Evolutionary conservation across 2,888 invertebrate species (phyloP), one percentile per base, ranked within the genome.

Genomic region (Ochropleura leucogaster): DNA sequence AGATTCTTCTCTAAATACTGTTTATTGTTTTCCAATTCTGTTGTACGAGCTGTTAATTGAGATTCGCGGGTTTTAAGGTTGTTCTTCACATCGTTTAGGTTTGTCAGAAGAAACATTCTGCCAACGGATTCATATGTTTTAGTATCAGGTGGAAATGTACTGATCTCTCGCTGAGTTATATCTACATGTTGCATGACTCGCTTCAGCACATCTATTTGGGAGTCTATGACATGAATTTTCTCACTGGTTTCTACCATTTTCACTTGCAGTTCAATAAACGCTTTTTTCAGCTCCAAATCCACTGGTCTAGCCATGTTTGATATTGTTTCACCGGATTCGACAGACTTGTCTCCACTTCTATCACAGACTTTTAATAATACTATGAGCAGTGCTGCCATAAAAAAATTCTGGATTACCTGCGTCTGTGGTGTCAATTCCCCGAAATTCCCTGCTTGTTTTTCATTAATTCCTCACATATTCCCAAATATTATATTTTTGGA

Each of bases 61-160:
- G 92, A 94, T 90, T 96, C 97, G 88, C 96, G 97, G 89, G 96
- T 97, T 77, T 97, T 97, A 55, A 98, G 94, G 87, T 97, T 97
- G 46, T 94, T 94, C 88, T 97, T 97, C 4, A 98, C 97, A 79
- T 97, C 97, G 3, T 96, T 94, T 65, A 97, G 95, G 77, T 98
- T 97, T 68, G 98, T 97, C 47, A 98, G 94, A 30, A 98, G 94
- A 92, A 99, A 99, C 98, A 98, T 98, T 92, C 99, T 92, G 10
- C 99, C 99, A 4, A 99, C 97, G 46, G 98, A 97, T 94, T 98
- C 98, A 90, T 98, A 99, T 1, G 98, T 98, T 88, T 97, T 97
- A 0, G 98, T 98, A 40, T 96, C 97, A 74, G 96, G 92, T 68
- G 97, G 97, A 79, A 98, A 94, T 16, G 96, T 91, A 76, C 92